Conservation (phyloP, 2,888 invertebrate species). For the Parnassius mnemosyne region DNA sequence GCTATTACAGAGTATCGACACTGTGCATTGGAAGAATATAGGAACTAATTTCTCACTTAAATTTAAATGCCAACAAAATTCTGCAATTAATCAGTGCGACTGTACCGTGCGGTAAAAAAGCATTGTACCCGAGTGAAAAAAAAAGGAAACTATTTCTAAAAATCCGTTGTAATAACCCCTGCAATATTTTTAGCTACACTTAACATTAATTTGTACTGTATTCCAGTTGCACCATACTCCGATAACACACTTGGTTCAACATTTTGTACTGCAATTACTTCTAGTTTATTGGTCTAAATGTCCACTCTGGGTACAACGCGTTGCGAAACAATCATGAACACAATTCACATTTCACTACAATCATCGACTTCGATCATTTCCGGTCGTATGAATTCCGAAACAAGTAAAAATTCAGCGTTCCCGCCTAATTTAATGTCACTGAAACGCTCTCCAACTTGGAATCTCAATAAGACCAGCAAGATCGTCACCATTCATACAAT, state of each 20-base stretch:
- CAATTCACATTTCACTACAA: constrained; percentile 72
- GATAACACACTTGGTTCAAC: constrained; percentile 61
- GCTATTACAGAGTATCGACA: constrained; percentile 8
- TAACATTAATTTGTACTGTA: constrained; percentile 78
- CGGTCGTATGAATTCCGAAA: constrained; percentile 49
- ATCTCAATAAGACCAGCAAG: constrained; percentile 41
- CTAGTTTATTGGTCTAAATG: constrained; percentile 44
- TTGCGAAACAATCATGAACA: constrained; percentile 60
- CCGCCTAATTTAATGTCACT: constrained; percentile 49
- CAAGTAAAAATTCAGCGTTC: constrained; percentile 52
- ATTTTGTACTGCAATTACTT: constrained; percentile 63
- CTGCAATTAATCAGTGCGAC: constrained; percentile 59
- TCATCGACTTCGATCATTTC: constrained; percentile 44
- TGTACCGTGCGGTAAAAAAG: constrained; percentile 55
- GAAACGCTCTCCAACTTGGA: constrained; percentile 54
- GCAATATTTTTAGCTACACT: constrained; percentile 56
- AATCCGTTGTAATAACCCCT: constrained; percentile 49
- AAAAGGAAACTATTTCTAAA: constrained; percentile 38
- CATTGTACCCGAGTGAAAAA: constrained; percentile 70
- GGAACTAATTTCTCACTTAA: constrained; percentile 25
- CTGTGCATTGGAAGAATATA: constrained; percentile 21
- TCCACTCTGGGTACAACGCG: constrained; percentile 70
- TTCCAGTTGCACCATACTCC: constrained; percentile 63
- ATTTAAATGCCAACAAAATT: constrained; percentile 18
- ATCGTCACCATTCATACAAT: constrained; percentile 70